Percentiles rank a stretch among this genome's conserved stretches.
Conservation (phyloP, 2,888 invertebrate species). For the Lithophane semibrunnea region DNA sequence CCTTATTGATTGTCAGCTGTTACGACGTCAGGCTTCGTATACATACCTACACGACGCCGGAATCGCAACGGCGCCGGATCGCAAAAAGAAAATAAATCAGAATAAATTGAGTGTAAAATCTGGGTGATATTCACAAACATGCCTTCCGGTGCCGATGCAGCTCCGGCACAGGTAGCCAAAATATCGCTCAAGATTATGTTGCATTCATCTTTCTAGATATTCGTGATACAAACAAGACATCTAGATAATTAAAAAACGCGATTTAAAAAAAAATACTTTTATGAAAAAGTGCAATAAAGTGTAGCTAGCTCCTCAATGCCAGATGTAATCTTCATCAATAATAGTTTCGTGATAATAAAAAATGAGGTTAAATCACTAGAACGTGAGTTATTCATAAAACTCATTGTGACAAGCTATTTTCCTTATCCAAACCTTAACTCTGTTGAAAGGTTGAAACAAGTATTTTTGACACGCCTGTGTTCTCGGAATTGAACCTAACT, state of each 20-base stretch:
- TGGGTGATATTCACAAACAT: too few species aligned
- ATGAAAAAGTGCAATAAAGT: conserved; percentile 25
- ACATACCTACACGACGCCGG: too few species aligned
- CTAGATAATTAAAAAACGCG: background rate
- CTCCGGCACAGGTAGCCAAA: too few species aligned
- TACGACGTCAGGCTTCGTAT: background rate
- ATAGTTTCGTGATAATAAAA: conserved; percentile 33
- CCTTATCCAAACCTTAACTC: conserved; percentile 8
- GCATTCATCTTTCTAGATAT: background rate
- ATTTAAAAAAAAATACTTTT: background rate
- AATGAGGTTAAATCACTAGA: conserved; percentile 45
- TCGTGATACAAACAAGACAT: background rate
- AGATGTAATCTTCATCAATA: conserved; percentile 48
- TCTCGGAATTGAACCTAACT: background rate
- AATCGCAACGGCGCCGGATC: too few species aligned
- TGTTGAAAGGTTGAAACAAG: conserved; percentile 1
- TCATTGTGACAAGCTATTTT: conserved; percentile 22
- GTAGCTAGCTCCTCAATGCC: conserved; percentile 35
- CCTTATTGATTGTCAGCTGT: background rate
- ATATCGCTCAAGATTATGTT: background rate
- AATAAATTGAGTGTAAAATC: too few species aligned
- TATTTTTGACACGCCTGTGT: conserved; percentile 4
- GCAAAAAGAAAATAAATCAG: too few species aligned
- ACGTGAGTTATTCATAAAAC: conserved; percentile 31
- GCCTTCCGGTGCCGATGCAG: too few species aligned